Evolutionary conservation across 2,888 invertebrate genomes (phyloP), one percentile per base, ranked within the genome.

Genomic region (Noctua pronuba): DNA sequence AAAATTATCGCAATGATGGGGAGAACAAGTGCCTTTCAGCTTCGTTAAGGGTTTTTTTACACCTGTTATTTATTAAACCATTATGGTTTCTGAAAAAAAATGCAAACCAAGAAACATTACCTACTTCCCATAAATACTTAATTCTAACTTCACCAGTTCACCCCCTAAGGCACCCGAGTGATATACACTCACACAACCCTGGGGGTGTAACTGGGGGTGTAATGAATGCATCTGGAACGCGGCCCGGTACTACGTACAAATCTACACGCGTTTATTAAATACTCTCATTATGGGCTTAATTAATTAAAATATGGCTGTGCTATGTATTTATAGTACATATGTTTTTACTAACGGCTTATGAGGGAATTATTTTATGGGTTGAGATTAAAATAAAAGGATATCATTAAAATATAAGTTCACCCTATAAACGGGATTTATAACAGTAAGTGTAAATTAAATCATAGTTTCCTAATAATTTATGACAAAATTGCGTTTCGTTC

Each of bases 201-300:
- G 11, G 62, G 74, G 74, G 35, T 67, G 21, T 46, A 74, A 44
- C 5, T 16, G 13, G 75, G 71, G 69, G n/a, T 24, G 77, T 75
- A 88, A 86, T 86, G 69, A 86, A 87, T 88, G 86, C 87, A 84
- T 80, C 75, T 88, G 69, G 86, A 79, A 74, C 88, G 66, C 68
- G 75, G 31, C 68, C 16, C 6, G 18, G 64, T n/a, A 58, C 60
- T 38, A 72, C 35, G 44, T 70, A 74, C 35, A 69, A 62, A 80
- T 38, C 44, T 58, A 73, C 38, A 71, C 38, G 41, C 58, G 46
- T 75, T 66, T 75, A 71, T 72, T 73, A 64, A 75, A 73, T 76
- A 73, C 58, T 13, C 44, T 71, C 52, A 58, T 66, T 77, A 82
- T 41, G 58, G 24, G n/a, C 6, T 77, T 82, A 77, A 82, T 85